Evolutionary conservation across 2,888 invertebrate species (phyloP), one percentile per base, ranked within the genome.

Genomic region (Euplexia lucipara): DNA sequence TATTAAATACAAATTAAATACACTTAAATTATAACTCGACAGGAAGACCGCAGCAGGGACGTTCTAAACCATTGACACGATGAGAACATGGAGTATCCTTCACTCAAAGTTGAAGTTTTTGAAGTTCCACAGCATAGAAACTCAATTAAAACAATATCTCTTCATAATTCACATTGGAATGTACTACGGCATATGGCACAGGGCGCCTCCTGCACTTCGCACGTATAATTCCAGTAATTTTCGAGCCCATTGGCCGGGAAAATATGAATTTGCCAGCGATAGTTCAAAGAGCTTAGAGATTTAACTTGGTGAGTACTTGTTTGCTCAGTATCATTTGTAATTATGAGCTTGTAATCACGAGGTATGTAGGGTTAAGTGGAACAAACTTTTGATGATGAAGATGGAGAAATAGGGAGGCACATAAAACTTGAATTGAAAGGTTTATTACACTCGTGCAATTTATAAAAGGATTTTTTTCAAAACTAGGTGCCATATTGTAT

Each of bases 191-290:
- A 18, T 4, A 26, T 30, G 39, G 42, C 51, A 22, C 14, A 16
- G 12, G 16, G 39, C 47, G 32, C 48, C 54, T 49, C 65, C 22
- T 80, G 82, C 88, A 83, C 68, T 83, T 84, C 85, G 83, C 88
- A 87, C 87, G 87, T 87, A 84, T 88, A 89, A 89, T 86, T 88
- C 83, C 77, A 76, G 87, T 89, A 90, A 90, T 91, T 91, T 91
- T 91, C 91, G 60, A 79, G 88, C 75, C 83, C 91, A 90, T 84
- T 90, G 91, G 75, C 86, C 84, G 87, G 86, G 88, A 91, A 92
- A 91, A 91, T 91, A 88, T 88, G 88, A 90, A 87, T 87, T 84
- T 84, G 85, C 80, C 78, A 83, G 78, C 83, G 82, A 87, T 88
- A 88, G 89, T 88, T 89, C 90, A 91, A 88, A 89, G 88, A 86